These are phyloP conservation scores for Trachymyrmex septentrionalis DNA, from an alignment of 1,140 invertebrate genomes.

Conservation along the genomic window DNA sequence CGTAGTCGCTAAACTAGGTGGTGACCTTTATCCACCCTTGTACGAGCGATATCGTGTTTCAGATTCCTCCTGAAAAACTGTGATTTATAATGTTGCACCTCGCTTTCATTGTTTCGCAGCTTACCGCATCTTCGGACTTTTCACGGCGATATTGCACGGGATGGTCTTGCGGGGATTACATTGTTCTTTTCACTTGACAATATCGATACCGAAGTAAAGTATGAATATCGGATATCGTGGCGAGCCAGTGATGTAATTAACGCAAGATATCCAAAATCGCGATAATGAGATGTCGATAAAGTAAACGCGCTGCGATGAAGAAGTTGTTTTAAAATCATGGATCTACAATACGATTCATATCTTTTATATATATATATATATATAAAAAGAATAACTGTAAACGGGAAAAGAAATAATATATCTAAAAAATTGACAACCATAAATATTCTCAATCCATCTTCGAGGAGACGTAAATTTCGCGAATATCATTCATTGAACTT, in stretches of 20 bases:
- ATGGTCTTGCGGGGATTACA: constrained; percentile 8
- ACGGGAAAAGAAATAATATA: background rate
- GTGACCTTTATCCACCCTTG: constrained; percentile 50
- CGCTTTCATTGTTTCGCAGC: constrained; percentile 56
- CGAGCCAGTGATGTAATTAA: constrained; percentile 21
- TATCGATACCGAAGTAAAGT: constrained; percentile 35
- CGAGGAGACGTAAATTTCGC: background rate
- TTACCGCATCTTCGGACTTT: constrained; percentile 54
- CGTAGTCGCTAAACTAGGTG: constrained; percentile 17
- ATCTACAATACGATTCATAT: background rate
- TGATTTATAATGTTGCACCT: constrained; percentile 58
- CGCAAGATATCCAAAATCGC: background rate
- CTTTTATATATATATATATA: background rate
- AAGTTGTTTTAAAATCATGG: background rate
- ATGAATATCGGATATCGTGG: constrained; percentile 34
- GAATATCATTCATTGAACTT: background rate
- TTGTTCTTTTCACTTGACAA: constrained; percentile 16
- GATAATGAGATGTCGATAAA: constrained; percentile 15
- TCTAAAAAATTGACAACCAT: background rate
- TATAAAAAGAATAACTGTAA: background rate
- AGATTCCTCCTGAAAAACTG: constrained; percentile 58
- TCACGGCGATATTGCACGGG: constrained; percentile 49
- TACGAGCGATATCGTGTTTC: constrained; percentile 56
- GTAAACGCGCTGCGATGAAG: background rate
- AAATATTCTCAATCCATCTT: background rate